Percentiles rank a stretch among this genome's conserved stretches.
These are phyloP conservation scores for Coenobita brevimanus DNA, from an alignment of 1,140 invertebrate genomes.

Conservation along the genomic window DNA sequence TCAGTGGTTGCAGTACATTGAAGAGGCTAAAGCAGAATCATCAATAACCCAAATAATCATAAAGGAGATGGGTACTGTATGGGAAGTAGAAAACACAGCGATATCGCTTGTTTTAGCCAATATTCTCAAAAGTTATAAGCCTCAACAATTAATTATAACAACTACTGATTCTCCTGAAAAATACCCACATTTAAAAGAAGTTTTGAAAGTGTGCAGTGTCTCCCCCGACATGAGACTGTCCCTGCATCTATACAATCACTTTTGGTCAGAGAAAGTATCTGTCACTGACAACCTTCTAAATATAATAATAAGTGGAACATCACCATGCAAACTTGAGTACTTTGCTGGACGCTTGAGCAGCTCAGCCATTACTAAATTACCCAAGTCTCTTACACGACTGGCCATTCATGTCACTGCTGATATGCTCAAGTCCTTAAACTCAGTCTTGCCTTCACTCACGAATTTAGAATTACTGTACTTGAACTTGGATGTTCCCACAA, in stretches of 20 bases:
- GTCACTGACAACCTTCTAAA: conserved; percentile 30
- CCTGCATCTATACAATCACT: conserved; percentile 51
- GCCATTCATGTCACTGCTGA: conserved; percentile 46
- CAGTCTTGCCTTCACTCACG: background rate
- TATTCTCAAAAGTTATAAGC: conserved; percentile 10
- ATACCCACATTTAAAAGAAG: conserved; percentile 36
- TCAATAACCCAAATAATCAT: conserved; percentile 31
- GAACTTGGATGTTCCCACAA: conserved; percentile 29
- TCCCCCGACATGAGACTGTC: conserved; percentile 28
- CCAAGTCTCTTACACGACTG: conserved; percentile 10
- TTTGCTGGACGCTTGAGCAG: conserved; percentile 47
- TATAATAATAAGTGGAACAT: background rate
- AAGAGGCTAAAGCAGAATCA: conserved; percentile 42
- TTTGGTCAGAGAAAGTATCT: conserved; percentile 52
- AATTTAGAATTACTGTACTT: conserved; percentile 33
- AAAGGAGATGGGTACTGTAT: conserved; percentile 38
- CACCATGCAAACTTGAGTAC: conserved; percentile 23
- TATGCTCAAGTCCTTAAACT: conserved; percentile 22
- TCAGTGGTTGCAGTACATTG: conserved; percentile 48
- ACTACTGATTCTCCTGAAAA: background rate
- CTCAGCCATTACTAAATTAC: conserved; percentile 18
- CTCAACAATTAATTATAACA: background rate
- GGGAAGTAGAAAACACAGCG: conserved; percentile 46
- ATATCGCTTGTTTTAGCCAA: conserved; percentile 35
- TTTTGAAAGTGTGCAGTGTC: conserved; percentile 11